A percentile compares a stretch with the other conserved stretches of the same genome.
phyloP scores from a whole-genome alignment of 1,140 invertebrate genomes.

The Zaprionus taronus region DNA sequence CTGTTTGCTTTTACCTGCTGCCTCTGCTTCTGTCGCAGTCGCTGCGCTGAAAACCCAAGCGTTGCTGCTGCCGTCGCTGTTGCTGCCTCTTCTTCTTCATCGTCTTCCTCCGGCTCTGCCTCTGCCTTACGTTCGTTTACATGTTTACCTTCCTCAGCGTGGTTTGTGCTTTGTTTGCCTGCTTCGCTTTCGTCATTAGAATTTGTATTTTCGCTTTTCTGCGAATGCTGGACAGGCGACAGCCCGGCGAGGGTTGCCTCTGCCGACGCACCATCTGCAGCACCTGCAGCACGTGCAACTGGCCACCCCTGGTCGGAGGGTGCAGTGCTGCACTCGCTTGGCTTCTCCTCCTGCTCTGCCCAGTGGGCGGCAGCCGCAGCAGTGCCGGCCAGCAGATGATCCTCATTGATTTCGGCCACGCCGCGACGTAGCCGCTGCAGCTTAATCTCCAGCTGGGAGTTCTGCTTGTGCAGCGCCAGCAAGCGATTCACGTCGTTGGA shows the following conservation, averaged over 20 bases:
- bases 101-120: slow-evolving; percentile 16
- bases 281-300: slow-evolving; percentile 12
- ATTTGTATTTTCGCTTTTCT: slow-evolving; percentile 68
- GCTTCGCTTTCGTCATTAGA: slow-evolving; percentile 69
- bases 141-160: slow-evolving; percentile 47
- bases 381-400: slow-evolving; percentile 65
- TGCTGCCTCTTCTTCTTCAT: slow-evolving; percentile 27
- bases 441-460: slow-evolving; percentile 76
- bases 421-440: slow-evolving; percentile 74
- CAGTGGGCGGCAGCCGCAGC: slow-evolving; percentile 64
- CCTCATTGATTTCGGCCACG: slow-evolving; percentile 83
- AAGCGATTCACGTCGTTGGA: slow-evolving; percentile 81
- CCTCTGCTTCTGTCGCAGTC: slow-evolving; percentile 35
- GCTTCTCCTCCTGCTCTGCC: slow-evolving; percentile 53
- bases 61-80: slow-evolving; percentile 29
- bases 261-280: neutral
- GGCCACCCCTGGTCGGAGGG: too few relatives aligned
- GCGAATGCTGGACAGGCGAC: slow-evolving; percentile 36
- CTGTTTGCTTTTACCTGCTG: slow-evolving; percentile 67
- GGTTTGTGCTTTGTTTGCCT: slow-evolving; percentile 35
- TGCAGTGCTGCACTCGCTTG: slow-evolving; percentile 50
- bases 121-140: slow-evolving; percentile 33
- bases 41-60: slow-evolving; percentile 52
- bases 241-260: slow-evolving; percentile 26
- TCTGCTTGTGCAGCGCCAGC: slow-evolving; percentile 76